phyloP scores from a whole-genome alignment of 2,888 invertebrate species.

The Brenthis hecate region DNA sequence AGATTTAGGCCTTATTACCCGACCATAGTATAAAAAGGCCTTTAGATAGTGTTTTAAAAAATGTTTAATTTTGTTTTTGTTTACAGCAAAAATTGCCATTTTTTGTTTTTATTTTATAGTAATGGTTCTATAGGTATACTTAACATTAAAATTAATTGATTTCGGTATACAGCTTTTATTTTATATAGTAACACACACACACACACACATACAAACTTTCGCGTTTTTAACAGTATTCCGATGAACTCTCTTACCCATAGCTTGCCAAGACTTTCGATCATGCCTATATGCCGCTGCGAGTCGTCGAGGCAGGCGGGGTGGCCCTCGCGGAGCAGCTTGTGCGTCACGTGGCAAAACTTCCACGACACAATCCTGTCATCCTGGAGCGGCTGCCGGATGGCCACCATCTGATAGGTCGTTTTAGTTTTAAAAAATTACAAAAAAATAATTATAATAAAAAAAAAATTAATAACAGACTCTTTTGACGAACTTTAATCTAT shows the following conservation, averaged over 20 bases:
- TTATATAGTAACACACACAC: neutral
- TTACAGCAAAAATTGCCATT: too few relatives aligned
- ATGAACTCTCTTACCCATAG: conserved; percentile 87
- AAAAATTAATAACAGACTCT: neutral
- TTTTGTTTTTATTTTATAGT: too few relatives aligned
- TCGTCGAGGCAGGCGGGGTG: conserved; percentile 93
- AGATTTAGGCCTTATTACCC: too few relatives aligned
- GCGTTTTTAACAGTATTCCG: neutral
- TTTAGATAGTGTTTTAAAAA: too few relatives aligned
- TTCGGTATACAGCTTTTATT: too few relatives aligned
- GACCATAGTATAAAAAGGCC: too few relatives aligned
- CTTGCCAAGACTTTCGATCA: conserved; percentile 93
- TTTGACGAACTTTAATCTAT: too few relatives aligned
- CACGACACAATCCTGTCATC: conserved; percentile 98
- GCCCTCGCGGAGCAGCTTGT: conserved; percentile 97
- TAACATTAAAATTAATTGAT: too few relatives aligned
- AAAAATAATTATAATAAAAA: neutral
- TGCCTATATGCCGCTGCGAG: conserved; percentile 90
- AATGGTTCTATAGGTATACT: too few relatives aligned
- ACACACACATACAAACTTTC: too few relatives aligned
- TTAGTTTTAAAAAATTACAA: neutral
- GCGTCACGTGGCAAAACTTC: conserved; percentile 99
- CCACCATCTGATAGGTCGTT: conserved; percentile 68
- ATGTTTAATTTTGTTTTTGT: too few relatives aligned
- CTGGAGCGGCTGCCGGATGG: conserved; percentile 88